Evolutionary conservation across 2,888 invertebrate species (phyloP), one percentile per base, ranked within the genome.

Genomic region (Sinopyrophorus schimmeli): DNA sequence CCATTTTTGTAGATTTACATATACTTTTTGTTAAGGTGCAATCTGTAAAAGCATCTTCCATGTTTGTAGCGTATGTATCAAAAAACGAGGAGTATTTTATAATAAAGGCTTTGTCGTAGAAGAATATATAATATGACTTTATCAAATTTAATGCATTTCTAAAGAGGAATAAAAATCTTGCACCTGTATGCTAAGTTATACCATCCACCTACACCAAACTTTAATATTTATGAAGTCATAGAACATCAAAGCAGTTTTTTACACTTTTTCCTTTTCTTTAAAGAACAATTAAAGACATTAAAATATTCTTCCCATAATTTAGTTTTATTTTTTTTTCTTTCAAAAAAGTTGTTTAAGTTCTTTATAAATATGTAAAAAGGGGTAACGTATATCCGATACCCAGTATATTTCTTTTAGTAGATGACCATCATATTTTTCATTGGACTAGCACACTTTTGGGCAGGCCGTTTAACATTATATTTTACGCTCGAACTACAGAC

Each of bases 101-200:
- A n/a, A n/a, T n/a, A n/a, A n/a, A n/a, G n/a, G n/a, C n/a, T n/a
- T n/a, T n/a, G n/a, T n/a, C n/a, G n/a, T n/a, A n/a, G n/a, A n/a
- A n/a, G n/a, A n/a, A n/a, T n/a, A n/a, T n/a, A n/a, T n/a, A n/a
- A n/a, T 16, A 24, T 23, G 16, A 35, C 35, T 34, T 23, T 28
- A 34, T 47, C 40, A 32, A 40, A 40, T 40, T 35, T 40, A 47
- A 47, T 34, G 34, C 23, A 23, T 38, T 47, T 47, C 15, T 40
- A 40, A 41, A 23, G 43, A 24, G 26, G 20, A 21, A 51, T 9
- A 37, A 49, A 51, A 51, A 40, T 46, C 40, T 42, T 32, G 32
- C 51, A 52, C 51, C 51, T 52, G 52, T 47, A 52, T 52, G 47
- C 41, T 47, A 47, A 47, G 37, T 31, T 48, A n/a, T n/a, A 24